Evolutionary conservation across 2,113 vertebrate genomes (phyloP).

Genomic region (Pelecanus crispus): DNA sequence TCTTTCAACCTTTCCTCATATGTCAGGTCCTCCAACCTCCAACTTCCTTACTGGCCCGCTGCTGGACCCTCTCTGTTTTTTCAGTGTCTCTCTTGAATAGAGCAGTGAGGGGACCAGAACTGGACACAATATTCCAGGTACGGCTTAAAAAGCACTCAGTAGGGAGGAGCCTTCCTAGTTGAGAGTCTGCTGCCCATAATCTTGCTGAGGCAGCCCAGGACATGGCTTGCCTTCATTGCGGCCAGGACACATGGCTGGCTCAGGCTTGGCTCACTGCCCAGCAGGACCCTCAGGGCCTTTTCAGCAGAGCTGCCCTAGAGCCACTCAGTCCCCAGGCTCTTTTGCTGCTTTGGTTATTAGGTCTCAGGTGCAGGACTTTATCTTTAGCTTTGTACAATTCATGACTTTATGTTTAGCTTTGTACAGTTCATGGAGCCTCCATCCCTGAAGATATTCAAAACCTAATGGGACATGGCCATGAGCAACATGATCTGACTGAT

Average conservation of each 20-base stretch:
- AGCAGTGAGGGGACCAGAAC: neutral
- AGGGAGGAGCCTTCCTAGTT: neutral
- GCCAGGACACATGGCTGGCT: neutral
- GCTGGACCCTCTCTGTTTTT: neutral
- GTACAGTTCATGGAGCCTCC: neutral
- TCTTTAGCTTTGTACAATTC: neutral
- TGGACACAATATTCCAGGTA: neutral
- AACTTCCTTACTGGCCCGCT: neutral
- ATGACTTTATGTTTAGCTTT: neutral
- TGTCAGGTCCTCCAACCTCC: neutral
- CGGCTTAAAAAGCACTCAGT: neutral
- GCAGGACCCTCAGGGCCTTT: fast-evolving
- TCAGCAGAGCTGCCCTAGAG: neutral
- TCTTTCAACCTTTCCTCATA: neutral
- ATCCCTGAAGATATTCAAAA: neutral
- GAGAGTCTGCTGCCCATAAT: neutral
- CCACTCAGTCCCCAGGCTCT: neutral
- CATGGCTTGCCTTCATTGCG: neutral
- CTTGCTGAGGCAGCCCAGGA: neutral
- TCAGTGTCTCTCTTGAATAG: neutral
- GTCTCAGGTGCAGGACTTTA: neutral
- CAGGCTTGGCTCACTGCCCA: neutral
- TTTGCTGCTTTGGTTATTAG: neutral
- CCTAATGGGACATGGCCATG: neutral
- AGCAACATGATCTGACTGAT: neutral